These are phyloP conservation scores for Mormyrus lacerda DNA, from an alignment of 2,113 vertebrate species.

Conservation along the genomic window DNA sequence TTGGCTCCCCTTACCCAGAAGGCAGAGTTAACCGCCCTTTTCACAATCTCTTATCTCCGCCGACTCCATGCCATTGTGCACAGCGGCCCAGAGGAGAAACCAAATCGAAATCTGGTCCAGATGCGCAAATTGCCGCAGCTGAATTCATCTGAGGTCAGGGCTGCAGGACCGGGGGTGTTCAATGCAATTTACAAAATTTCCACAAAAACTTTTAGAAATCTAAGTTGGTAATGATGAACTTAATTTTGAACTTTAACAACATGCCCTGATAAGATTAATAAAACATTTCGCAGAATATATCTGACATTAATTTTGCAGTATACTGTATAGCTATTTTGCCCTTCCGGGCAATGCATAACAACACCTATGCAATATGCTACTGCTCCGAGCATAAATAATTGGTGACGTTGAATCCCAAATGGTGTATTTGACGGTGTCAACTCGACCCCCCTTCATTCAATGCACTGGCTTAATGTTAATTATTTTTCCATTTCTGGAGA, in stretches of 20 bases:
- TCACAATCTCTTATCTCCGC: constrained; percentile 50
- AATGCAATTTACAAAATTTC: neutral
- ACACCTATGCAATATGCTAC: neutral
- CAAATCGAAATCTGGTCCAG: constrained; percentile 62
- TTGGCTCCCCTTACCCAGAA: constrained; percentile 57
- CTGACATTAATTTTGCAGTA: neutral
- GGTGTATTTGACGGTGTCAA: neutral
- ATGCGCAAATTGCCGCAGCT: constrained; percentile 38
- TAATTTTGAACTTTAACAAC: neutral
- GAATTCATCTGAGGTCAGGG: neutral
- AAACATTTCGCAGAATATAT: neutral
- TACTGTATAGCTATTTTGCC: neutral
- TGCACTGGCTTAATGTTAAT: neutral
- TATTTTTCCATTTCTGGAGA: neutral
- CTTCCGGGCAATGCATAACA: neutral
- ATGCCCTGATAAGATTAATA: neutral
- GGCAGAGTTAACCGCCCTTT: constrained; percentile 33
- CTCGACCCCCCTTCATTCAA: neutral
- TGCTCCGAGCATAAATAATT: neutral
- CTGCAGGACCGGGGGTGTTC: neutral
- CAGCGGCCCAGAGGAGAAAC: constrained; percentile 56
- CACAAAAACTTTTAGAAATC: neutral
- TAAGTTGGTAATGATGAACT: neutral
- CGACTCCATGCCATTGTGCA: constrained; percentile 46
- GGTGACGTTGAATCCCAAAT: neutral